phyloP scores from a whole-genome alignment of 37 sponge, comb jelly and placozoan genomes.

The Hormiphora californensis region DNA sequence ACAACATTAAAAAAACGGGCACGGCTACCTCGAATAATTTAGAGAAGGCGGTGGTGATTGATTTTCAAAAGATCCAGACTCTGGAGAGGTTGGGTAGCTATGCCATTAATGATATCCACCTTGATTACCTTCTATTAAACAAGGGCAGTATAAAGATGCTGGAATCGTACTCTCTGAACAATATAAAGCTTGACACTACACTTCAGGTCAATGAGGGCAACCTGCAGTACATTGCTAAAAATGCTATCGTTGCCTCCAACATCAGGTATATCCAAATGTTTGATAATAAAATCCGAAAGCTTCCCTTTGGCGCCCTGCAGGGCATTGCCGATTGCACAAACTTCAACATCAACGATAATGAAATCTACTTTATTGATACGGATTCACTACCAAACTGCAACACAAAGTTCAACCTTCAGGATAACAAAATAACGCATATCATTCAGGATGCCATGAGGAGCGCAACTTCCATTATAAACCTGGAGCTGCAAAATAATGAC shows the following conservation, averaged over 20 bases:
- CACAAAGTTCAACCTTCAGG: not conserved
- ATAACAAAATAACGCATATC: slow-evolving; percentile 19
- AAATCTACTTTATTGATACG: slow-evolving; percentile 15
- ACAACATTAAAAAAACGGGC: not conserved
- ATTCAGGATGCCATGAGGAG: slow-evolving; percentile 5
- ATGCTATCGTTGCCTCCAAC: not conserved
- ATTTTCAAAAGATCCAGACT: not conserved
- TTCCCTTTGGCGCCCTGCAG: not conserved
- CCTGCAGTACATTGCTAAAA: slow-evolving; percentile 26
- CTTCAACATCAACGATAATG: slow-evolving; percentile 32
- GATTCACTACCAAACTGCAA: slow-evolving; percentile 18
- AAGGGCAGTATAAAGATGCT: not conserved
- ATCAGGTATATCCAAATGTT: slow-evolving; percentile 28
- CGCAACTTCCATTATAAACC: slow-evolving; percentile 12
- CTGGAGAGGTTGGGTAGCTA: not conserved
- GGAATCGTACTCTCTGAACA: not conserved
- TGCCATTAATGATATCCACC: not conserved
- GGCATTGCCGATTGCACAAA: not conserved
- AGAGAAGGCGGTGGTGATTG: not conserved
- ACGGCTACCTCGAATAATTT: not conserved
- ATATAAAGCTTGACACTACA: not conserved
- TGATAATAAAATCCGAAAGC: slow-evolving; percentile 17
- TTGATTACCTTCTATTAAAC: slow-evolving; percentile 19
- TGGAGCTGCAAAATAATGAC: not conserved
- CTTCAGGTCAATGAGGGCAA: slow-evolving; percentile 27